Evolutionary conservation across 2,797 vertebrate genomes (phyloP), one percentile per base, ranked within the genome.

Genomic region (Leptoclinus maculatus): DNA sequence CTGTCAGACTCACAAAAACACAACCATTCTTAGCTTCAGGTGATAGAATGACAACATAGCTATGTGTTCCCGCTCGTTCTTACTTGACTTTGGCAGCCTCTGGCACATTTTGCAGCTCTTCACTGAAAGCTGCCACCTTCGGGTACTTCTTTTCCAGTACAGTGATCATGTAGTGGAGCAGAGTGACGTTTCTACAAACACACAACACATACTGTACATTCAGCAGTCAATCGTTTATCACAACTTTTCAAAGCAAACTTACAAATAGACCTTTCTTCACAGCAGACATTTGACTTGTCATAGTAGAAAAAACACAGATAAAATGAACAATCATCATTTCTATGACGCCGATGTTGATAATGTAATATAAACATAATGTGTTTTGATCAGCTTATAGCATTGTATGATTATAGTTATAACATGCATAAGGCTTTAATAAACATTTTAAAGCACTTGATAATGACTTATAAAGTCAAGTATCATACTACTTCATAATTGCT

Each of bases 91-190:
- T 93, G 1, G 91, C 82, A 41, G 91, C 92, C 19, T 85, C 88
- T 23, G 89, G 86, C 7, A 93, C 87, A 49, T 79, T 82, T 23
- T 84, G 76, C 2, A 93, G 66, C 43, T 92, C 91, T 67, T 97
- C 95, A 0, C 95, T 94, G 64, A 99, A 93, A 21, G 47, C 86
- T 51, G 95, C 90, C 41, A 97, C 96, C 83, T 94, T 95, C 3
- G 97, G 97, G 13, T 96, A 99, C 83, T 96, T 98, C 91, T 95
- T 96, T 71, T 98, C 97, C 71, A 99, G 92, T 0, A 98, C 93
- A 47, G 96, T 96, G 91, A 99, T 96, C 83, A 99, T 95, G 96
- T 99, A 99, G 92, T 99, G 97, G 86, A 99, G 95, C 74, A 99
- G 94, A 34, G 86, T 87, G 66, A 91, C 0, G 53, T 88, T 90